Base-by-base conservation (phyloP, 2,797 vertebrate species). In the Heliangelus exortis region DNA sequence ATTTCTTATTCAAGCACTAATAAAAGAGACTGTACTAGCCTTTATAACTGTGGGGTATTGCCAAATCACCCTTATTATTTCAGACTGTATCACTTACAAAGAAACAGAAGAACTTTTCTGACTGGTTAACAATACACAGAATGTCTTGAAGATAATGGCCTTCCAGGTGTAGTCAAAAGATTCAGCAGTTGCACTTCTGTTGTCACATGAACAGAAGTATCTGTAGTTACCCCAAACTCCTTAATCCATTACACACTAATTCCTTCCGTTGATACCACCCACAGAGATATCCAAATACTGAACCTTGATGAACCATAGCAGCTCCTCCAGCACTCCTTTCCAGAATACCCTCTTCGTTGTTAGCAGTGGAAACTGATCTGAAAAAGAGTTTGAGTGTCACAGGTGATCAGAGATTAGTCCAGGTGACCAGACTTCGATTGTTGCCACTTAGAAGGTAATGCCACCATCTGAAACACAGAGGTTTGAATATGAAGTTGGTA, bases 291-390 rank as follows among this genome's bases (percentile, higher is more conserved):
- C 10, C 82, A 11, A 57, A 83, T 2, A 58, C 23, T 1, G 1
- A 96, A 99, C 99, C 98, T 99, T 99, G 86, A 99, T 98, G 97
- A 99, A 99, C 99, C 99, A 99, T 66, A 99, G 97, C 91, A 99
- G 90, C 91, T 99, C 99, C 96, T 99, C 99, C 73, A 99, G 96
- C 71, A 99, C 98, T 51, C 98, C 99, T 96, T 98, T 99, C 99
- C 99, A 99, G 96, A 99, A 99, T 3, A 99, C 98, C 58, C 95
- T 98, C 96, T 99, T 99, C 11, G 99, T 99, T 3, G 99, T 99
- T 74, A 99, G 96, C 97, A 99, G 95, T 4, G 99, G 99, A 96
- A 99, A 99, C 95, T 98, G 98, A 95, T 98, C 99, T 99, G 95
- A 39, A 97, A 97, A 92, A 96, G 53, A 85, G 77, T 28, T 87